Evolutionary conservation across 2,113 vertebrate genomes (phyloP), one percentile per base, ranked within the genome.

Genomic region (Clarias macrocephalus): DNA sequence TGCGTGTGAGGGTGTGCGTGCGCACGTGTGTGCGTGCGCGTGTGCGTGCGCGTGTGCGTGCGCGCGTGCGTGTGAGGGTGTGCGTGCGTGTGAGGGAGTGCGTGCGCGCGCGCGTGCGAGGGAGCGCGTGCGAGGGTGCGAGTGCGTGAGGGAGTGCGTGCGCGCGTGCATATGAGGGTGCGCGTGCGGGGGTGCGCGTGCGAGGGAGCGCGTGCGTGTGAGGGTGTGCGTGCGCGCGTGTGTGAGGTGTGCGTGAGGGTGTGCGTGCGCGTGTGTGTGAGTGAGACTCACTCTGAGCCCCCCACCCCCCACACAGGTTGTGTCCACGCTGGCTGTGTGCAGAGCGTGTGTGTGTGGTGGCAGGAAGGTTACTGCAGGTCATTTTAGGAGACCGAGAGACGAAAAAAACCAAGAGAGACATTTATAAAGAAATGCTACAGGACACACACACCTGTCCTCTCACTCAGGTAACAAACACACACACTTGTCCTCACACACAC

Each of bases 371-470:
- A 89, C 90, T 96, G 94, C 88, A 93, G 93, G 85, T 66, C 28
- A 48, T 94, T 91, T 18, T 86, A 79, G 87, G 33, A 3, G 59
- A 81, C 90, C 52, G 87, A 63, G 76, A 80, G 60, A 59, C 87
- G 60, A 88, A 86, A 1, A 8, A 75, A 57, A 42, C 75, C 25
- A 37, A 86, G 30, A 95, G 97, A 91, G 94, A 97, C 85, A 93
- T 97, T 81, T 96, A 96, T 90, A 89, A 84, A 30, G 97, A 98
- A 92, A 97, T 98, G 93, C 72, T 98, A 72, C 93, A 92, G 52
- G 88, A 95, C 80, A 89, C 65, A 18, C 97, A 97, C 91, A 89
- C 75, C 0, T 98, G 97, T 93, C 95, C 95, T 10, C 89, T 97
- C 37, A 91, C 91, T 15, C 92, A 94, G 94, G 97, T 97, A 70